A percentile compares a stretch with the other conserved stretches of the same genome.
phyloP scores from a whole-genome alignment of 2,888 invertebrate species.

The Nemotelus nigrinus region DNA sequence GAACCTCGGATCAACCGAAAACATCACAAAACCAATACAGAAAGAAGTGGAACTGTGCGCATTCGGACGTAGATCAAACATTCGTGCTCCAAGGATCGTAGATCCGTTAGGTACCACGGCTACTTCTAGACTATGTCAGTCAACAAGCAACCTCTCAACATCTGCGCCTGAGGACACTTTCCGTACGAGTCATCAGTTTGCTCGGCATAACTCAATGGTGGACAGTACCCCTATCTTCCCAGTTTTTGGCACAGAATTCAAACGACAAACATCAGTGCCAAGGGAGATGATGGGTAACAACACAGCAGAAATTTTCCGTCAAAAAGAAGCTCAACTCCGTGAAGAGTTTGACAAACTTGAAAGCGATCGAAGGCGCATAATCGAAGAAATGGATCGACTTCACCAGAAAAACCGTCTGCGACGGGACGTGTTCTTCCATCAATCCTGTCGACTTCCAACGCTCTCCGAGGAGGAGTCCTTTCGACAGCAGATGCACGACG shows the following conservation, averaged over 20 bases:
- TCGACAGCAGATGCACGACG: constrained; percentile 84
- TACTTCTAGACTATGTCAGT: constrained; percentile 17
- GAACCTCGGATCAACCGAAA: constrained; percentile 59
- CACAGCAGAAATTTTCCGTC: constrained; percentile 71
- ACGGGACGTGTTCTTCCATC: constrained; percentile 45
- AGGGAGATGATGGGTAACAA: constrained; percentile 57
- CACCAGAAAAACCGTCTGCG: constrained; percentile 46
- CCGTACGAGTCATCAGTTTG: constrained; percentile 52
- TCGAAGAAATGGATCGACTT: constrained; percentile 60
- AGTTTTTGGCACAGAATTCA: constrained; percentile 55
- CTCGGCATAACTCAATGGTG: constrained; percentile 62
- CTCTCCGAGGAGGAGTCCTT: constrained; percentile 78
- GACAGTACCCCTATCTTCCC: constrained; percentile 62
- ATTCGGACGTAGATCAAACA: constrained; percentile 55
- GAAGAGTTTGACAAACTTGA: constrained; percentile 73
- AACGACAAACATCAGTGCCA: constrained; percentile 69
- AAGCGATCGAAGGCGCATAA: constrained; percentile 66
- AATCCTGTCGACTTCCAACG: constrained; percentile 62
- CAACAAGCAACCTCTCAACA: constrained; percentile 53
- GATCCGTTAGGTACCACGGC: constrained; percentile 56
- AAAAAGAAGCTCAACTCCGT: constrained; percentile 75
- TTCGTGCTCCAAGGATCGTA: constrained; percentile 61
- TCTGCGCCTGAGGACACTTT: constrained; percentile 2
- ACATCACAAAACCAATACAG: constrained; percentile 61
- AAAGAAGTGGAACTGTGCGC: constrained; percentile 63